These are phyloP conservation scores for Pampusana beccarii DNA, from an alignment of 2,113 vertebrate species.

Conservation along the genomic window DNA sequence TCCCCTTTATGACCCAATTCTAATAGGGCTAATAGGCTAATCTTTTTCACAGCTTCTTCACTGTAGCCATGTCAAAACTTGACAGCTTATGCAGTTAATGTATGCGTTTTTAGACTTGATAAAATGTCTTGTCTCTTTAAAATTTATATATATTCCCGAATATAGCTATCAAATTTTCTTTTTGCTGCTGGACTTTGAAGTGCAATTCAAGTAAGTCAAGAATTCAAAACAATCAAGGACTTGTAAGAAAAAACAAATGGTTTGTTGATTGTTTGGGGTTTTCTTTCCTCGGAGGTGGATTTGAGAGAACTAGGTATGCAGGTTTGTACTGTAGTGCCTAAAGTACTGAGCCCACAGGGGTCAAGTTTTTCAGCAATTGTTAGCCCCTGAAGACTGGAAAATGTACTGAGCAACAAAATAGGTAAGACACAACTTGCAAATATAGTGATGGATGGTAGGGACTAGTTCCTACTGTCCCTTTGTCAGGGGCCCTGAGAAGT, in stretches of 20 bases:
- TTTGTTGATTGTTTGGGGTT: background rate
- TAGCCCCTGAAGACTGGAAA: background rate
- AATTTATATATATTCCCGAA: background rate
- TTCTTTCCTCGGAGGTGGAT: background rate
- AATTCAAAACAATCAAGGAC: background rate
- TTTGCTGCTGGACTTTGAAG: constrained; percentile 54
- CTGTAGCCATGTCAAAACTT: background rate
- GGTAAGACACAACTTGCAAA: background rate
- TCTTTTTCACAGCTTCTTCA: background rate
- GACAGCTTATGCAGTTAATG: background rate
- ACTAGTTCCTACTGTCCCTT: background rate
- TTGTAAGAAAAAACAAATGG: background rate
- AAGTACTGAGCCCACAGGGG: background rate
- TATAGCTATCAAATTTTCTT: background rate
- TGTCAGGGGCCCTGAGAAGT: background rate
- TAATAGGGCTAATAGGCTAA: background rate
- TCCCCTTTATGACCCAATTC: background rate
- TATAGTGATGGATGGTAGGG: background rate
- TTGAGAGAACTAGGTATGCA: background rate
- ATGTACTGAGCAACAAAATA: background rate
- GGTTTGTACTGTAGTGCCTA: background rate
- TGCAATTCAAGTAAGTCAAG: constrained; percentile 49
- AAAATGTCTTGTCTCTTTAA: background rate
- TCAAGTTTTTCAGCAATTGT: background rate
- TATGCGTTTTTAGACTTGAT: background rate